phyloP scores from a whole-genome alignment of 1,140 invertebrate species.

The Trialeurodes vaporariorum region DNA sequence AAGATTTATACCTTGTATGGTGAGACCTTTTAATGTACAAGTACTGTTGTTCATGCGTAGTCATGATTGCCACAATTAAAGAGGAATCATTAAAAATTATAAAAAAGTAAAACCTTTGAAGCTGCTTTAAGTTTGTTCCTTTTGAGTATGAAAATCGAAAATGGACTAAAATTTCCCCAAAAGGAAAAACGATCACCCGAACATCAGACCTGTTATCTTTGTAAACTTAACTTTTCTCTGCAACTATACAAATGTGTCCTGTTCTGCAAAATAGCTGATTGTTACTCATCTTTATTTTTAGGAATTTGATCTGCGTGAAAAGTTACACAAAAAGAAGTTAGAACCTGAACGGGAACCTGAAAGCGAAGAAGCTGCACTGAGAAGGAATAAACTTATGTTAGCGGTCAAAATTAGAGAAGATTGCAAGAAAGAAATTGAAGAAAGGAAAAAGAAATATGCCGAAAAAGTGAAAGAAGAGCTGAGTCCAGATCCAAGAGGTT shows the following conservation, averaged over 20 bases:
- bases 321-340: neutral
- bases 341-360: neutral
- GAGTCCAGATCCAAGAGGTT: too few species aligned
- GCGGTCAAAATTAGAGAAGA: neutral
- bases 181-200: neutral
- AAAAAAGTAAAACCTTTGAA: too few species aligned
- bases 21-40: too few species aligned
- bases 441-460: neutral
- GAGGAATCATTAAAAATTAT: too few species aligned
- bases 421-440: neutral
- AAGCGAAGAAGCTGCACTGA: neutral
- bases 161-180: neutral
- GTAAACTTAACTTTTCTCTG: neutral
- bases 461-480: neutral
- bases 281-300: neutral
- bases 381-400: neutral
- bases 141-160: neutral
- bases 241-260: neutral
- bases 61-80: too few species aligned
- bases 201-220: neutral
- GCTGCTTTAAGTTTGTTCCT: neutral
- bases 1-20: too few species aligned
- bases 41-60: too few species aligned
- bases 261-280: too few species aligned
- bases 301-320: neutral